A percentile compares a stretch with the other conserved stretches of the same genome.
Conservation (phyloP, 1,140 invertebrate genomes). For the Bombus confusus region DNA sequence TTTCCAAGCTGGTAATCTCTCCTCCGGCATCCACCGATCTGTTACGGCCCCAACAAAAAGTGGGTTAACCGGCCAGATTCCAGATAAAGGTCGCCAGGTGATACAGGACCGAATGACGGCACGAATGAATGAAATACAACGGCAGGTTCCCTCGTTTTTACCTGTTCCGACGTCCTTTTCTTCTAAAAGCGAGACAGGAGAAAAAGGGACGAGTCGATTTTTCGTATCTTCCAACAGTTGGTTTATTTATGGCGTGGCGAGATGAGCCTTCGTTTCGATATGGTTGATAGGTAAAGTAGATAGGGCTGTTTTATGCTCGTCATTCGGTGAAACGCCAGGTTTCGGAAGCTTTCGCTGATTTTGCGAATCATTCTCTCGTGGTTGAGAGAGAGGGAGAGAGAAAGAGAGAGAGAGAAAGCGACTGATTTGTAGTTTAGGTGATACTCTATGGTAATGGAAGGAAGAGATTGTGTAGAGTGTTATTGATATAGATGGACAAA, state of each 20-base stretch:
- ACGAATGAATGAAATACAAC: slow-evolving; percentile 27
- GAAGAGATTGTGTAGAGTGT: too few relatives aligned
- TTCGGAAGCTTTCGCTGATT: not conserved
- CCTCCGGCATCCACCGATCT: slow-evolving; percentile 13
- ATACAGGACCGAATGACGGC: not conserved
- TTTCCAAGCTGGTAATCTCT: slow-evolving; percentile 11
- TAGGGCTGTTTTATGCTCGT: not conserved
- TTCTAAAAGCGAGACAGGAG: not conserved
- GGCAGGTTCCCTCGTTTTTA: slow-evolving; percentile 40
- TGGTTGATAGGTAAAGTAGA: not conserved
- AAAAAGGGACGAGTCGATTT: not conserved
- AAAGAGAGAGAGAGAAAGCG: too few relatives aligned
- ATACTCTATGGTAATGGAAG: too few relatives aligned
- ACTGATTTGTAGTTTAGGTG: too few relatives aligned
- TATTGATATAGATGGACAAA: too few relatives aligned
- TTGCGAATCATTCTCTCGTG: not conserved
- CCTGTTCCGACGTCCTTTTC: slow-evolving; percentile 16
- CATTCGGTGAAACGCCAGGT: not conserved
- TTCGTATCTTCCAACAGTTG: slow-evolving; percentile 15
- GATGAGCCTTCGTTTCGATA: not conserved
- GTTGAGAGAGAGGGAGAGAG: too few relatives aligned
- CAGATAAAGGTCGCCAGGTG: slow-evolving; percentile 50
- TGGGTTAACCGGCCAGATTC: slow-evolving; percentile 51
- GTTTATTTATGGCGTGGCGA: not conserved
- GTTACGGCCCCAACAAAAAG: slow-evolving; percentile 36